Evolutionary conservation across 2,797 vertebrate genomes (phyloP), one percentile per base, ranked within the genome.

Genomic region (Lagocephalus sceleratus): DNA sequence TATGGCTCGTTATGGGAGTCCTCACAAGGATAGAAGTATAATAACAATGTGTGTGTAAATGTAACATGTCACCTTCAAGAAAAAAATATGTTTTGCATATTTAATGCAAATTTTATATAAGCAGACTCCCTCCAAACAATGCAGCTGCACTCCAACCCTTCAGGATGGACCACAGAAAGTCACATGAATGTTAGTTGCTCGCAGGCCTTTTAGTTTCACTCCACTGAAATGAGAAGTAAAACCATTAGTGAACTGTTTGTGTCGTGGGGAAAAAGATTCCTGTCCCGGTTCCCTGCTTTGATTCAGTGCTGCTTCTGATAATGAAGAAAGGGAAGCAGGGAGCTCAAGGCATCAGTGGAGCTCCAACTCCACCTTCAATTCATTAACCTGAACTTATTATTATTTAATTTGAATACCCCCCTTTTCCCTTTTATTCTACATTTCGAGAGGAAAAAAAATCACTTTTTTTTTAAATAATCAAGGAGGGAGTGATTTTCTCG

Each of bases 231-330:
- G 8, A 26, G 14, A 25, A 41, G 9, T 20, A 20, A 42, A 12
- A 16, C 32, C 0, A 15, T n/a, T 17, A 15, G 19, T 9, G n/a
- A 45, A 29, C 2, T 19, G 41, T 42, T 38, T 21, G 12, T 32
- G 23, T 40, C 51, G 45, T 32, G 42, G 48, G 48, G 43, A 47
- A 19, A 39, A 35, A 25, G 53, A 44, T 51, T 5, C 16, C 38
- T 39, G 42, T 57, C 56, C 22, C 51, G 46, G 48, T 46, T n/a
- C 47, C 17, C 39, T 40, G 26, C 51, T 54, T 59, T 56, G 39
- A 54, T 51, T 74, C 51, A 70, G 17, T 51, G 19, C 10, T 38
- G 32, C 53, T 54, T 61, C 60, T 71, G 66, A 61, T 61, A 41
- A 20, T 57, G 35, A 48, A 32, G 26, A 59, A 45, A 47, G 21